Evolutionary conservation across 2,888 invertebrate species (phyloP).

Genomic region (Diachrysia chrysitis): DNA sequence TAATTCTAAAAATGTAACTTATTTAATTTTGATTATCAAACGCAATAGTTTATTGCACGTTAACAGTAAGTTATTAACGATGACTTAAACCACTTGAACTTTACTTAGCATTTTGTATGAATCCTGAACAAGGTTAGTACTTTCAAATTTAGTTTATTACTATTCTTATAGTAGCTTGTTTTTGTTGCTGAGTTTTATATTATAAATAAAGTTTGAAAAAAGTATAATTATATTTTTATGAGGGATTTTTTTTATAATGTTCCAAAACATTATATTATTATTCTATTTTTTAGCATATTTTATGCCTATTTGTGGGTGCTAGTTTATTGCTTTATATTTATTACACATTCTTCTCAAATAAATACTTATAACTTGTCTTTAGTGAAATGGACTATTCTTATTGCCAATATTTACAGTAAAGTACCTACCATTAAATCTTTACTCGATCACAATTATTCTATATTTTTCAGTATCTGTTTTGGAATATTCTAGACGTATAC

Average conservation of each 20-base stretch:
- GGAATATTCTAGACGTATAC: neutral
- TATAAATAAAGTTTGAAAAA: neutral
- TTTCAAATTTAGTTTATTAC: slow-evolving; percentile 33
- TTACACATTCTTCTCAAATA: too few species aligned
- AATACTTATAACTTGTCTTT: too few species aligned
- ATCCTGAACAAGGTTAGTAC: slow-evolving; percentile 23
- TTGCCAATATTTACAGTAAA: too few species aligned
- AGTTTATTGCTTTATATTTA: too few species aligned
- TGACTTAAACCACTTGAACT: neutral
- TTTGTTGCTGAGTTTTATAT: neutral
- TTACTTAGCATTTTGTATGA: slow-evolving; percentile 19
- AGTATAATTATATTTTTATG: too few species aligned
- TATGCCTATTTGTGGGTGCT: too few species aligned
- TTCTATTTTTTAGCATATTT: too few species aligned
- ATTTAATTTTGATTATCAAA: neutral
- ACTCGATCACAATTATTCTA: too few species aligned
- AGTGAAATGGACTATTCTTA: too few species aligned
- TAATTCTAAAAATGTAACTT: neutral
- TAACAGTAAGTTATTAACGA: neutral
- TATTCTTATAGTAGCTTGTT: neutral
- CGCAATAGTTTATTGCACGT: neutral
- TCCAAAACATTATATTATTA: too few species aligned
- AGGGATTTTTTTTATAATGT: too few species aligned
- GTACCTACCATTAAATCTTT: too few species aligned
- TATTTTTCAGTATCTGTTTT: neutral